Evolutionary conservation across 2,797 vertebrate genomes (phyloP).

Genomic region (Fratercula arctica): DNA sequence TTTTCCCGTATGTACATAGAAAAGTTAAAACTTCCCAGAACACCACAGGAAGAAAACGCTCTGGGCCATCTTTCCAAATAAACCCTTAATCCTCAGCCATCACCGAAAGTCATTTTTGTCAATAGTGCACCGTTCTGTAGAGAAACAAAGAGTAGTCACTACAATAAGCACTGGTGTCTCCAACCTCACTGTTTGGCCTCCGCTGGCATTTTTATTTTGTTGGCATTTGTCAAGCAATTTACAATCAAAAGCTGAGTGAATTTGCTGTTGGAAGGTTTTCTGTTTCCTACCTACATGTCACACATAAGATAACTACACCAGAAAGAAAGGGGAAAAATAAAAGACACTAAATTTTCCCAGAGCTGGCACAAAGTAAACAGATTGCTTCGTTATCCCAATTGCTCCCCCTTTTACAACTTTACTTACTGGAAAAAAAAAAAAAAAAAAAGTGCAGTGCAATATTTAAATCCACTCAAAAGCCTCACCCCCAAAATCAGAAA

Average conservation of each 20-base stretch:
- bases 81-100: constrained; percentile 31
- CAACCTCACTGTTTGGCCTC: background rate
- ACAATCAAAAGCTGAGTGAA: background rate
- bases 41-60: background rate
- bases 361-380: background rate
- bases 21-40: constrained; percentile 25
- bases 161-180: background rate
- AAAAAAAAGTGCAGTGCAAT: background rate
- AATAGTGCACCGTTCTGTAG: background rate
- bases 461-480: background rate
- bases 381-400: background rate
- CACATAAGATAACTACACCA: background rate
- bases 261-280: constrained; percentile 2
- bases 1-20: constrained; percentile 1
- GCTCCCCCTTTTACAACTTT: background rate
- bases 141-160: background rate
- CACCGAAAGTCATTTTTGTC: background rate
- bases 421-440: background rate
- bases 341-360: background rate
- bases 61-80: constrained; percentile 36
- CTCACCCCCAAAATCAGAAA: background rate
- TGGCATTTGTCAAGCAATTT: background rate
- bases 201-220: background rate
- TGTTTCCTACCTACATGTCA: background rate
- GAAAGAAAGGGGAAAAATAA: background rate